These are phyloP conservation scores for Synaphobranchus kaupii DNA, from an alignment of 2,797 vertebrate species.

Conservation along the genomic window DNA sequence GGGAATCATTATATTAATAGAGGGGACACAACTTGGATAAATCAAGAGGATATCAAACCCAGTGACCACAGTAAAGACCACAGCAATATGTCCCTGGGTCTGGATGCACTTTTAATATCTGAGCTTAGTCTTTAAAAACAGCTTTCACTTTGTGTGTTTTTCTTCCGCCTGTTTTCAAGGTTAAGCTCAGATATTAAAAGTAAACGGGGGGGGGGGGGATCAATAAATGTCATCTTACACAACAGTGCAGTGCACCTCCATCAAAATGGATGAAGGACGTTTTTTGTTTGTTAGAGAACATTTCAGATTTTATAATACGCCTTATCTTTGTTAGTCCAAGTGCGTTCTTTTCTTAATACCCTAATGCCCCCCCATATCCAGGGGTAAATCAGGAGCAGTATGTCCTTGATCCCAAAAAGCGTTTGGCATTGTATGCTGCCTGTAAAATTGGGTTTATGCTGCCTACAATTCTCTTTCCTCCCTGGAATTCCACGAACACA, in stretches of 20 bases:
- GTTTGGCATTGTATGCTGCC: background rate
- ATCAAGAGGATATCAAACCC: background rate
- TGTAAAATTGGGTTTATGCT: slow-evolving; percentile 21
- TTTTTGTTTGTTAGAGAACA: slow-evolving; percentile 3
- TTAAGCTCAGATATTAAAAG: slow-evolving; percentile 27
- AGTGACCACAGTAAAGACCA: background rate
- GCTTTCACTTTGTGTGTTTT: no score
- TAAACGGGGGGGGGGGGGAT: background rate
- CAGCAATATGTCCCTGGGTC: background rate
- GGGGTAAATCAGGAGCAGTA: background rate
- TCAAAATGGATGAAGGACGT: background rate
- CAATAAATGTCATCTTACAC: background rate
- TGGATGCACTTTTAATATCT: background rate
- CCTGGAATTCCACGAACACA: background rate
- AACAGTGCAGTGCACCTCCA: slow-evolving; percentile 10
- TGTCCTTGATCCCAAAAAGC: background rate
- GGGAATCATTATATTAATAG: background rate
- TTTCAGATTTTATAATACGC: background rate
- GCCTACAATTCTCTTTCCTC: background rate
- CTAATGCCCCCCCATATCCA: background rate
- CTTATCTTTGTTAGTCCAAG: background rate
- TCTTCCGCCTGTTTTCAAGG: background rate
- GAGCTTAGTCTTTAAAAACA: no score
- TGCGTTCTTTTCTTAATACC: background rate
- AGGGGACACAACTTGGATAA: background rate